Evolutionary conservation across 1,140 invertebrate species (phyloP), one percentile per base, ranked within the genome.

Genomic region (Thrips palmi): DNA sequence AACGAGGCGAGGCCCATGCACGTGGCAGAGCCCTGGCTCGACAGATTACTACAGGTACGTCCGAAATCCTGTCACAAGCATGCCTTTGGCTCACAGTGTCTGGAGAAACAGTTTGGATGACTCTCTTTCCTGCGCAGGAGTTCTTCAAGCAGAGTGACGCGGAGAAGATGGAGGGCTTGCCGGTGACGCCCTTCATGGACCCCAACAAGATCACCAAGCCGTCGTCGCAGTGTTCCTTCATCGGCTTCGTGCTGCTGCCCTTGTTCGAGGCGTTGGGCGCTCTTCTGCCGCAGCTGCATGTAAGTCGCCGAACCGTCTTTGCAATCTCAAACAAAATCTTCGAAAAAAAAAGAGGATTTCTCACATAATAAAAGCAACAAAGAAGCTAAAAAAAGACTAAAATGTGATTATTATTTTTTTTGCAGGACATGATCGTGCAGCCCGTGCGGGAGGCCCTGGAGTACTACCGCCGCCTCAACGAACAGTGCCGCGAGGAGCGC

Each of bases 101-200:
- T 20, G 18, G 7, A 32, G 30, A 7, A 32, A 32, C 15, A 11
- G 10, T 8, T 32, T 11, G 10, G 10, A 15, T 8, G 10, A 11
- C 30, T 41, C 17, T 20, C 7, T 37, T 8, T 32, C 6, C 6
- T 45, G 32, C 36, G 4, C 63, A 80, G 52, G 77, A 82, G 51
- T 82, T 80, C 51, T 82, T 81, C 49, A 75, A 76, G 43, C 77
- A 86, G 60, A 82, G 77, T 52, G 82, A 85, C 43, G 70, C 76
- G 5, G 82, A 87, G 51, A 86, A 86, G 52, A 60, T 79, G 27
- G 78, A 84, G 54, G 81, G 82, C 6, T 60, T 87, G 39, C 81
- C 82, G 2, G 80, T 86, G 1, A 83, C 82, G 5, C 81, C 82
- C 1, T 87, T 86, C 51, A 87, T 87, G 83, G 83, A 87, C 52